These are phyloP conservation scores for Edolisoma coerulescens DNA, from an alignment of 2,113 vertebrate genomes.

Conservation along the genomic window DNA sequence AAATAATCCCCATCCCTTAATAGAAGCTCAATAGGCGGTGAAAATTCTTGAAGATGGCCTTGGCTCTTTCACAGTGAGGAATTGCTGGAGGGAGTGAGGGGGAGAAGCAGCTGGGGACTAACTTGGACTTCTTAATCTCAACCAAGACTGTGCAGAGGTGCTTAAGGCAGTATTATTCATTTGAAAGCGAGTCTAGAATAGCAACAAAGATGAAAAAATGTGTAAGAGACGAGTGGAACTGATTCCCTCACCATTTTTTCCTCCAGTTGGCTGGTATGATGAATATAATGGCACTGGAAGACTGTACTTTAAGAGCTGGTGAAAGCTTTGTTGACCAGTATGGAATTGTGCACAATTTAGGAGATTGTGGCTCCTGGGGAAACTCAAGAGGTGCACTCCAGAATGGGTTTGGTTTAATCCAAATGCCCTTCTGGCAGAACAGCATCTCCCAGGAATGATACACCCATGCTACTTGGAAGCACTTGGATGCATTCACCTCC, in stretches of 20 bases:
- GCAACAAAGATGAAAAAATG: background rate
- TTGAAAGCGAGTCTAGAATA: background rate
- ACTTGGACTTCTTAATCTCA: background rate
- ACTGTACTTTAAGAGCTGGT: background rate
- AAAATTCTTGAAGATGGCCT: background rate
- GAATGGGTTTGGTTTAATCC: background rate
- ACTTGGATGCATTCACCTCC: fast-evolving
- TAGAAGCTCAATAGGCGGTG: fast-evolving
- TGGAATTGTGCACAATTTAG: background rate
- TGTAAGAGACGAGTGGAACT: background rate
- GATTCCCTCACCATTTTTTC: background rate
- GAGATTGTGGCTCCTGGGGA: background rate
- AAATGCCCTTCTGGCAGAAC: background rate
- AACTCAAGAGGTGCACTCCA: background rate
- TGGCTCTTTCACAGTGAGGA: background rate
- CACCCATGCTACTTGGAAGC: background rate
- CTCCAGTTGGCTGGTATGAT: background rate
- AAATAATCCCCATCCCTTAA: background rate
- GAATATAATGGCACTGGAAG: background rate
- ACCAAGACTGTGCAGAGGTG: background rate
- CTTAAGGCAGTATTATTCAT: background rate
- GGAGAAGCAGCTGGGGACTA: background rate
- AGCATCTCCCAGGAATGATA: background rate
- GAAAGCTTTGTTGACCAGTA: background rate
- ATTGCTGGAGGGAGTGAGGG: background rate